Base-by-base conservation (phyloP, 2,113 vertebrate genomes). In the Natator depressus region DNA sequence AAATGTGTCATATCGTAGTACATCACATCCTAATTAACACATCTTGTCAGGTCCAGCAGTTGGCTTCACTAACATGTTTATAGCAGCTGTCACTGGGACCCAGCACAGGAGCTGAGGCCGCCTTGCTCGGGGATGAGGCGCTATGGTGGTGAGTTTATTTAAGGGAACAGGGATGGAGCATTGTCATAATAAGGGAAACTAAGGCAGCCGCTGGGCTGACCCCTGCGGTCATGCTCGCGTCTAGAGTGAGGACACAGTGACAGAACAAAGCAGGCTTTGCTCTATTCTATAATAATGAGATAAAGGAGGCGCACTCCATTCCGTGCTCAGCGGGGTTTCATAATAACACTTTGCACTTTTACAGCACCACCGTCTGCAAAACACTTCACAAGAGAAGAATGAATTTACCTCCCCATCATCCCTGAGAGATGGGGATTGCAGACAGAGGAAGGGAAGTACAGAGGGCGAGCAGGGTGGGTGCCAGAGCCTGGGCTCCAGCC, bases 81-180 rank as follows among this genome's bases (percentile, higher is more conserved):
- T 85, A 94, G 97, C 98, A 98, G 98, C 98, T 98, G 98, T 90
- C 96, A 31, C 97, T 90, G 97, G 97, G 97, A 97, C 95, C 86
- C 94, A 65, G 93, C 11, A 0, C 59, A 76, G 97, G 96, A 95
- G 94, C 87, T 0, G 10, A 84, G 65, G 85, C 85, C 65, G 90
- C 96, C 96, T 94, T 95, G 54, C 96, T 89, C 76, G 89, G 80
- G 76, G 0, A 49, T 27, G 75, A 89, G 57, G 51, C 54, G 11
- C 42, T 76, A 22, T 27, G 54, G 4, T 0, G 9, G 38, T 10
- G 83, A 46, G 47, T 87, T 87, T 57, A 54, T 85, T 85, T 42
- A 22, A 88, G 85, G 51, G 12, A 24, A n/a, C 83, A 89, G 46
- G 8, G 50, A 25, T 19, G 7, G 62, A 79, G 10, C 1, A 4